phyloP scores from a whole-genome alignment of 2,888 invertebrate genomes.

The Aphodius granarius region DNA sequence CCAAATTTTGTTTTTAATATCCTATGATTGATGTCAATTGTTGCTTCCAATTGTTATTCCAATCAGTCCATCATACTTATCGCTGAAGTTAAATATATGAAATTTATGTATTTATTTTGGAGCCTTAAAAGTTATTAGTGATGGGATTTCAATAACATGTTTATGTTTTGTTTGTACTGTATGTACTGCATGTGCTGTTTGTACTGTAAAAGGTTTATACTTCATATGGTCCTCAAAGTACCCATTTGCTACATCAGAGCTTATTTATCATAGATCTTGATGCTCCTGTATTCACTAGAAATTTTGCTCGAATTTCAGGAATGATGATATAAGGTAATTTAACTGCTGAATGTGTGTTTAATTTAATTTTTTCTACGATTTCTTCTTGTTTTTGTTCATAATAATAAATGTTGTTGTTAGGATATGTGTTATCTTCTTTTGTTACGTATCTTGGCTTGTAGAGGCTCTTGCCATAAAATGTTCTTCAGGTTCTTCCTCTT shows the following conservation, averaged over 20 bases:
- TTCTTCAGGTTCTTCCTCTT: no score
- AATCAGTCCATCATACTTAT: background rate
- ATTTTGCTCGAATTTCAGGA: background rate
- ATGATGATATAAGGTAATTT: background rate
- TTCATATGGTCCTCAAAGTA: no score
- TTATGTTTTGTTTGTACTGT: background rate
- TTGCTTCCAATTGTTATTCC: background rate
- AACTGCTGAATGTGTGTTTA: background rate
- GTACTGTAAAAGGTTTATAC: no score
- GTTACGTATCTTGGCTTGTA: no score
- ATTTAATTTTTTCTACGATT: no score
- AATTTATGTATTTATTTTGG: background rate
- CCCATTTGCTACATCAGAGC: background rate
- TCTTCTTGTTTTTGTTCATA: no score
- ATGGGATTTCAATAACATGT: background rate
- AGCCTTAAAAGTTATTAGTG: background rate
- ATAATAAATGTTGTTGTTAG: no score
- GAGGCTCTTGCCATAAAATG: no score
- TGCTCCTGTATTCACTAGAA: background rate
- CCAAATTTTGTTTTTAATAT: background rate
- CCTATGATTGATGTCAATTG: background rate
- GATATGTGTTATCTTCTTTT: no score
- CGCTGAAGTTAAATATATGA: background rate
- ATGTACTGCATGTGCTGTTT: no score
- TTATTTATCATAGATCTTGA: background rate